A percentile compares a stretch with the other conserved stretches of the same genome.
Evolutionary conservation across 2,888 invertebrate genomes (phyloP).

Genomic region (Flexamia atlantica): DNA sequence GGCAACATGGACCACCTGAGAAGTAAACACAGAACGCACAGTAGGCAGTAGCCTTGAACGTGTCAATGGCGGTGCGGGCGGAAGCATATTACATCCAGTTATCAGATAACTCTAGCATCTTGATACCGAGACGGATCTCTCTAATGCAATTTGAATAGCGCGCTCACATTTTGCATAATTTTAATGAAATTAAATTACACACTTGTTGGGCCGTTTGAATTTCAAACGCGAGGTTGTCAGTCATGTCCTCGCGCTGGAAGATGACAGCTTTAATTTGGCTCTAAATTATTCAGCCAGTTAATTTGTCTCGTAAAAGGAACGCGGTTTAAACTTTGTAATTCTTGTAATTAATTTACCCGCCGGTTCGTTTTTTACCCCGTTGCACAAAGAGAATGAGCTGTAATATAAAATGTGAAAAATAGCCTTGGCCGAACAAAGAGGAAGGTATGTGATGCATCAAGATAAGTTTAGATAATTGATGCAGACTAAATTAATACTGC

Average conservation of each 20-base stretch:
- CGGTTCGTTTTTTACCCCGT: not conserved
- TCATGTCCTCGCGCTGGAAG: not conserved
- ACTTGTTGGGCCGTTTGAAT: constrained; percentile 50
- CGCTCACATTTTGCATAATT: constrained; percentile 48
- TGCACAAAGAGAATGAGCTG: not conserved
- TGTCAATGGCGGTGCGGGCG: constrained; percentile 46
- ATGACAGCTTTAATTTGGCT: constrained; percentile 37
- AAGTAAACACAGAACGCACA: not conserved
- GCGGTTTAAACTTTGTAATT: constrained; percentile 29
- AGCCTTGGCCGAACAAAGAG: too few relatives aligned
- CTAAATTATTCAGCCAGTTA: constrained; percentile 4
- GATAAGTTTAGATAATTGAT: too few relatives aligned
- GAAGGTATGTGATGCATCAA: too few relatives aligned
- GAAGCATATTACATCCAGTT: constrained; percentile 29
- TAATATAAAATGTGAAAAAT: not conserved
- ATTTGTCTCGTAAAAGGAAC: constrained; percentile 23
- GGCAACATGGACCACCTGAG: not conserved
- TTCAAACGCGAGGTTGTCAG: constrained; percentile 42
- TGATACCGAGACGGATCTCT: constrained; percentile 37
- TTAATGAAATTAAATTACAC: constrained; percentile 58
- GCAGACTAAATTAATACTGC: too few relatives aligned
- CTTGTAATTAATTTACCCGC: constrained; percentile 12
- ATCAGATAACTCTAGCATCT: constrained; percentile 45
- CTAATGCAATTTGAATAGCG: constrained; percentile 56
- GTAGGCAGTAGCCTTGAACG: constrained; percentile 17